phyloP scores from a whole-genome alignment of 2,797 vertebrate genomes.

The Crocodylus rhombifer region DNA sequence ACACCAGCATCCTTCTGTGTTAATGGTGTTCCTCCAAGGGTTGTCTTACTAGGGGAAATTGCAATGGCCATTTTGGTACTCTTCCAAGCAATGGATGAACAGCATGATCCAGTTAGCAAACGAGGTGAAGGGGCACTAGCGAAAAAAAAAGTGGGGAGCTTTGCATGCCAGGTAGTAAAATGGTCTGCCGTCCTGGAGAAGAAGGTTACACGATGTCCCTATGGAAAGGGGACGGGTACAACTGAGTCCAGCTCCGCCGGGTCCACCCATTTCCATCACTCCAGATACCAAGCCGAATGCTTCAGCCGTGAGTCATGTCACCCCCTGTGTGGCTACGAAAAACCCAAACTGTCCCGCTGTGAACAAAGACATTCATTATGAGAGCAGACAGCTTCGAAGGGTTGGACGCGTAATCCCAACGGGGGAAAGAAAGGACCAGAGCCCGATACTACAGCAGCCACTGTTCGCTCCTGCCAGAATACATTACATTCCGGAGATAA shows the following conservation, averaged over 20 bases:
- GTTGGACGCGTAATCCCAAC: conserved; percentile 26
- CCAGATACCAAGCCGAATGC: conserved; percentile 13
- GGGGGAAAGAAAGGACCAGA: conserved; percentile 29
- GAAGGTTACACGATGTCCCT: not conserved
- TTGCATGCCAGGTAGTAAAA: fast-evolving
- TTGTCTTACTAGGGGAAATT: not conserved
- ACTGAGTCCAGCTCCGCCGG: not conserved
- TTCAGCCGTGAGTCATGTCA: conserved; percentile 65
- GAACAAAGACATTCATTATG: conserved; percentile 74
- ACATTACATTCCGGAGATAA: conserved; percentile 10
- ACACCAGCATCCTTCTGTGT: not conserved
- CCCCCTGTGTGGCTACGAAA: conserved; percentile 4
- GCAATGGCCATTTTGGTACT: not conserved
- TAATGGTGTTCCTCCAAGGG: not conserved
- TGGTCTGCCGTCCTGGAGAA: not conserved
- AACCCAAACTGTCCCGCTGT: conserved; percentile 50
- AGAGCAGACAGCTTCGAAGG: not conserved
- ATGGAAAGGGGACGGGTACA: not conserved
- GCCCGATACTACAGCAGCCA: conserved; percentile 12
- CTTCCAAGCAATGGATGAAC: conserved; percentile 15
- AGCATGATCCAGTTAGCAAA: not conserved
- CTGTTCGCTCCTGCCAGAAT: not conserved
- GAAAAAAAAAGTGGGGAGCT: not conserved
- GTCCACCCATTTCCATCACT: conserved; percentile 30
- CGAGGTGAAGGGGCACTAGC: conserved; percentile 8